Conservation (phyloP, 2,888 invertebrate species). For the Tenthredo scrophulariae region DNA sequence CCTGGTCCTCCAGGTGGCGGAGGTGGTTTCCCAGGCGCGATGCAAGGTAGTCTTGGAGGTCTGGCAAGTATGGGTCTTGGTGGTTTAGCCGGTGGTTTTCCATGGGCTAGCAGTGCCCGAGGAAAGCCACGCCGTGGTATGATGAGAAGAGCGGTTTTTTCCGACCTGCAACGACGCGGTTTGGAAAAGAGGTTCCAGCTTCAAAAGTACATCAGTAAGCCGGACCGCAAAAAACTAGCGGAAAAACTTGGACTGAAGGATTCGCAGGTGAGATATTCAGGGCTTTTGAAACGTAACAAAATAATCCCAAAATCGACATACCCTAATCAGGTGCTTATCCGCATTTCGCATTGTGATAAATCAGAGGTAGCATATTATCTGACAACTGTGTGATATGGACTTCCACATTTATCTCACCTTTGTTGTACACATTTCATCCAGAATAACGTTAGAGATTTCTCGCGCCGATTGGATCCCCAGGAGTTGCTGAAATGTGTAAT, state of each 20-base stretch:
- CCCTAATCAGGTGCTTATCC: background rate
- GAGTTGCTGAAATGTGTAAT: conserved; percentile 31
- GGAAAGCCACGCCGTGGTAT: conserved; percentile 97
- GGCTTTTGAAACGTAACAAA: background rate
- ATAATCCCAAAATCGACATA: background rate
- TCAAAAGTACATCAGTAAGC: conserved; percentile 99
- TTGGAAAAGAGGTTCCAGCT: conserved; percentile 97
- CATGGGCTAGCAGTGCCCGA: conserved; percentile 94
- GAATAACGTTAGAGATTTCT: conserved; percentile 15
- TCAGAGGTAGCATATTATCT: background rate
- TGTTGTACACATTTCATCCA: conserved; percentile 4
- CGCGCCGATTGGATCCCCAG: background rate
- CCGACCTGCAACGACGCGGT: conserved; percentile 96
- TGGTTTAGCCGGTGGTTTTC: conserved; percentile 82
- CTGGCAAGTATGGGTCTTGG: conserved; percentile 75
- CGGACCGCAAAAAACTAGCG: conserved; percentile 97
- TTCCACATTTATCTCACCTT: conserved; percentile 10
- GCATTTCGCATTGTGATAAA: background rate
- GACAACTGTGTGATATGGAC: background rate
- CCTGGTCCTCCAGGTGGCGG: conserved; percentile 70
- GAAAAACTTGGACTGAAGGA: conserved; percentile 98
- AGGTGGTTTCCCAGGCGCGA: conserved; percentile 71
- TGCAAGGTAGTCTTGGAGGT: conserved; percentile 72
- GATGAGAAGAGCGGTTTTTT: conserved; percentile 98
- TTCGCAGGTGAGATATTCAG: conserved; percentile 88